Percentiles rank a stretch among this genome's conserved stretches.
Conservation (phyloP, 2,888 invertebrate genomes). For the Apantesis nais region DNA sequence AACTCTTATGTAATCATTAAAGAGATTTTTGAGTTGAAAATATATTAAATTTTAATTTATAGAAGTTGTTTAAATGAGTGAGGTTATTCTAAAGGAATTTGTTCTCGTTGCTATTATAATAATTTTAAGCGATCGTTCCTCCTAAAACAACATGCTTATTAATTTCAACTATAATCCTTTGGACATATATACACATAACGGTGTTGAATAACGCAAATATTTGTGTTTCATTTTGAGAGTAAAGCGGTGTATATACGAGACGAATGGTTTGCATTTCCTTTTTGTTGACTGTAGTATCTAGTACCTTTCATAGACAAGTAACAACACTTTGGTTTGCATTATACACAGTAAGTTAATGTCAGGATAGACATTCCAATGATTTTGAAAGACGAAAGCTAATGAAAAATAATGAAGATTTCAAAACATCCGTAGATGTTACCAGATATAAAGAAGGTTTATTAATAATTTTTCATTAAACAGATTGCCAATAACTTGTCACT, state of each 20-base stretch:
- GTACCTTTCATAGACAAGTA: background rate
- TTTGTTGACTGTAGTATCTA: background rate
- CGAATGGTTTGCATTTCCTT: background rate
- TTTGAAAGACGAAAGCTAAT: too few relatives aligned
- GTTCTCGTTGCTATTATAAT: slow-evolving; percentile 10
- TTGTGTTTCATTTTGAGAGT: slow-evolving; percentile 74
- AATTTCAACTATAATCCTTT: slow-evolving; percentile 61
- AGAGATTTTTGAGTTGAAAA: background rate
- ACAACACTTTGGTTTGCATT: background rate
- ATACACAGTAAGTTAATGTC: background rate
- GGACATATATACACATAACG: slow-evolving; percentile 45
- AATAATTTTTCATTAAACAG: too few relatives aligned
- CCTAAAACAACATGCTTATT: slow-evolving; percentile 53
- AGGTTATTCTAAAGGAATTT: slow-evolving; percentile 17
- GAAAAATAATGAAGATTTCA: too few relatives aligned
- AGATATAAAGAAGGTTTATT: too few relatives aligned
- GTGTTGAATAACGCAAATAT: slow-evolving; percentile 63
- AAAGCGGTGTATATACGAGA: slow-evolving; percentile 26
- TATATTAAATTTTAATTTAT: background rate
- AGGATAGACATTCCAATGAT: too few relatives aligned
- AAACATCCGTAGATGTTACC: too few relatives aligned
- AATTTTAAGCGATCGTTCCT: slow-evolving; percentile 18
- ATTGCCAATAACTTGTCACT: too few relatives aligned
- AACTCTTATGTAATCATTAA: background rate
- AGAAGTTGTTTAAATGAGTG: background rate